Base-by-base conservation (phyloP, 2,888 invertebrate species). In the Argyresthia albistria region DNA sequence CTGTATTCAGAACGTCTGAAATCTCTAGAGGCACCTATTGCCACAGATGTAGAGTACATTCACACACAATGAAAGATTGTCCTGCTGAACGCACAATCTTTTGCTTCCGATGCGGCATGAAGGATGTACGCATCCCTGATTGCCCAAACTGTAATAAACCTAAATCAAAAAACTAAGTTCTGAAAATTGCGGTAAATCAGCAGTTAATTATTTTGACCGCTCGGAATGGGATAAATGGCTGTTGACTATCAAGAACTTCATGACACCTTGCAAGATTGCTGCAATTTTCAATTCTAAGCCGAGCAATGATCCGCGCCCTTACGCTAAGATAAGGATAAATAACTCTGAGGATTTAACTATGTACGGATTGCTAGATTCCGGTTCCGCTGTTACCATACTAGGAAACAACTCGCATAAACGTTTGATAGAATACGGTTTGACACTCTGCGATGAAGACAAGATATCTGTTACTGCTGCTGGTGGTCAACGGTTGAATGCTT, bases 401-500 rank as follows among this genome's bases (percentile, higher is more conserved):
- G 50, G 50, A 15, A 35, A 39, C 10, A 15, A 35, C 11, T 50
- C 39, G 8, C 42, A 50, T 39, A n/a, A 11, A 39, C 10, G 11
- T 15, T 8, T 50, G 10, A 2, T 37, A 4, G 14, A 15, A 3
- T 39, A 14, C 11, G 50, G 42, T 11, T 35, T 50, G 4, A 50
- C 25, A 39, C 6, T 50, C 4, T 12, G 9, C 10, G 12, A 37
- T 16, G 37, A 37, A 39, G 36, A 50, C 15, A 11, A 14, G 14
- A 39, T 50, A 14, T 9, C 4, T 7, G 39, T 50, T 39, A 39
- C 46, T 16, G 53, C 56, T 11, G 56, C 54, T 14, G 54, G 53
- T 15, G 57, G 55, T 25, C 57, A 56, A 8, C 43, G 12, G 1
- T n/a, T 55, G 11, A 11, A n/a, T 7, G n/a, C 47, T 9, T 15